A percentile compares a stretch with the other conserved stretches of the same genome.
Evolutionary conservation across 2,797 vertebrate species (phyloP).

Genomic region (Parauchenoglanis punctatus): DNA sequence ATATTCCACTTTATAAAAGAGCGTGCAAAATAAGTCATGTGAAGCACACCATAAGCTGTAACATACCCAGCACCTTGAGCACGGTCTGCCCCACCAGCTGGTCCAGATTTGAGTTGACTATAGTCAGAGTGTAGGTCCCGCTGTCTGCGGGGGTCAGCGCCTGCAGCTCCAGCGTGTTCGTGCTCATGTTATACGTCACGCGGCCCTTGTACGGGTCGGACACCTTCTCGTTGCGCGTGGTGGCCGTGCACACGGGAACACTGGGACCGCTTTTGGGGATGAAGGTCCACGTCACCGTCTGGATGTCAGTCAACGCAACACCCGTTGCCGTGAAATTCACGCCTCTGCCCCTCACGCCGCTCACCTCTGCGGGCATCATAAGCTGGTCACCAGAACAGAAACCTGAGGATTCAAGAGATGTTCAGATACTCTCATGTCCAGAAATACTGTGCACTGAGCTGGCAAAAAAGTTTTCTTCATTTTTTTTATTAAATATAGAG

Average conservation of each 20-base stretch:
- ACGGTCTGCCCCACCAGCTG: rapidly evolving
- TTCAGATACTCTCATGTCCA: background rate
- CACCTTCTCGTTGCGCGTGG: rapidly evolving
- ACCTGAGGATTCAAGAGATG: slow-evolving; percentile 2
- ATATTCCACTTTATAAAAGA: background rate
- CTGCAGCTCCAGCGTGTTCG: slow-evolving; percentile 12
- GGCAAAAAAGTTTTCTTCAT: background rate
- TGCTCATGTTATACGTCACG: background rate
- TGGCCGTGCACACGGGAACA: background rate
- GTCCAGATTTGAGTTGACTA: rapidly evolving
- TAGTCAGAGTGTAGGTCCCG: background rate
- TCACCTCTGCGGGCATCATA: rapidly evolving
- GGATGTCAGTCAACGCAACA: background rate
- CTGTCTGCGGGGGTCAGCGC: slow-evolving; percentile 4
- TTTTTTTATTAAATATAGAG: background rate
- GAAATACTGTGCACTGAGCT: background rate
- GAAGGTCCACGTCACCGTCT: background rate
- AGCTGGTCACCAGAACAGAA: background rate
- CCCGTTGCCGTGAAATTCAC: background rate
- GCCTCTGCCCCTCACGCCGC: slow-evolving; percentile 43
- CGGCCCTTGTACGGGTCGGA: rapidly evolving
- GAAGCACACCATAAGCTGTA: background rate
- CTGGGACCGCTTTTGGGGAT: rapidly evolving
- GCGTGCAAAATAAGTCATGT: background rate
- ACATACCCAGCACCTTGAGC: slow-evolving; percentile 53